phyloP scores from a whole-genome alignment of 2,888 invertebrate genomes.

The Hybos culiciformis region DNA sequence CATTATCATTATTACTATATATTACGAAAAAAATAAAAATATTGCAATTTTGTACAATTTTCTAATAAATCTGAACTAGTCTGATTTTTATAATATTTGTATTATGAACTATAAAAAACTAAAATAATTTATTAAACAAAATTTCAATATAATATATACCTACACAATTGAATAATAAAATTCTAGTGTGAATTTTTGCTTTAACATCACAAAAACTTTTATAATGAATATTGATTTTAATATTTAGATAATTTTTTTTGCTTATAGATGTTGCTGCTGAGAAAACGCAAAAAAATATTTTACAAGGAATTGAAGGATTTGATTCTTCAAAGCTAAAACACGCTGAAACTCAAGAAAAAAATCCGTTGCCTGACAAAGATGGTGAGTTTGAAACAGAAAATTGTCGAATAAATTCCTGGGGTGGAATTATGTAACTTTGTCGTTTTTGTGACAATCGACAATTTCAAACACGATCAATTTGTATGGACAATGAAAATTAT shows the following conservation, averaged over 20 bases:
- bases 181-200: not conserved
- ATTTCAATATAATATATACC: not conserved
- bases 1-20: too few relatives aligned
- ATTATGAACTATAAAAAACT: too few relatives aligned
- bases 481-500: too few relatives aligned
- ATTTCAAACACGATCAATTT: too few relatives aligned
- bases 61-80: too few relatives aligned
- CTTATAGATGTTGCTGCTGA: constrained; percentile 73
- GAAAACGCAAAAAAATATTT: constrained; percentile 69
- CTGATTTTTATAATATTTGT: too few relatives aligned
- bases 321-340: constrained; percentile 74
- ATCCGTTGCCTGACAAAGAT: constrained; percentile 85
- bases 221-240: not conserved
- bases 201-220: not conserved
- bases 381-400: too few relatives aligned
- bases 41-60: too few relatives aligned
- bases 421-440: too few relatives aligned
- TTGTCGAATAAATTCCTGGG: too few relatives aligned
- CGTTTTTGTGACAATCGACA: too few relatives aligned
- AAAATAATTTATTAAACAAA: not conserved
- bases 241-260: constrained; percentile 7
- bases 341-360: constrained; percentile 85
- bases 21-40: too few relatives aligned
- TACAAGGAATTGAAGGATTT: constrained; percentile 76
- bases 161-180: not conserved